These are phyloP conservation scores for Sycophila sp. DNA, from an alignment of 1,140 invertebrate genomes.

Conservation along the genomic window DNA sequence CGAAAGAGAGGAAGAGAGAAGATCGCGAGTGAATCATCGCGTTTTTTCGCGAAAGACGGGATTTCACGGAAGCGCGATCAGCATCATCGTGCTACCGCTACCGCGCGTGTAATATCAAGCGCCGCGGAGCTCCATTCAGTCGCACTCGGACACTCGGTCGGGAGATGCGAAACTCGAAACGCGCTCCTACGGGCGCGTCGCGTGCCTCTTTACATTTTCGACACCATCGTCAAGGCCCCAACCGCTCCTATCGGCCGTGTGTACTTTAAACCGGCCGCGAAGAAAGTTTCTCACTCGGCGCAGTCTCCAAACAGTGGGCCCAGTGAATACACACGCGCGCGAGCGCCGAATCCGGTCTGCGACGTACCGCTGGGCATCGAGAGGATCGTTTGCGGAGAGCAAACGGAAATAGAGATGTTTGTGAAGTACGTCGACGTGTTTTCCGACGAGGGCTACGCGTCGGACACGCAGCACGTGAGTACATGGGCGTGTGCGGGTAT, in stretches of 20 bases:
- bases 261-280: too few species aligned
- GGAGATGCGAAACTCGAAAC: neutral
- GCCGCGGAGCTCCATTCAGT: neutral
- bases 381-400: too few species aligned
- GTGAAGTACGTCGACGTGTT: slow-evolving; percentile 45
- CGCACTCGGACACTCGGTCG: neutral
- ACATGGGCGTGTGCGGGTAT: neutral
- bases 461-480: slow-evolving; percentile 42
- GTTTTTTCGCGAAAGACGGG: neutral
- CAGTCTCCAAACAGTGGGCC: neutral
- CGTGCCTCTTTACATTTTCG: too few species aligned
- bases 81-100: neutral
- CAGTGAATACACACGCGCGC: neutral
- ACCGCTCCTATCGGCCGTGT: too few species aligned
- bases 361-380: too few species aligned
- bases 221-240: too few species aligned
- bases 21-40: neutral
- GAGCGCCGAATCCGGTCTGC: too few species aligned
- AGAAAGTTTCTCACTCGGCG: too few species aligned
- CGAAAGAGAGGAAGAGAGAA: too few species aligned
- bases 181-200: neutral
- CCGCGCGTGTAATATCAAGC: neutral
- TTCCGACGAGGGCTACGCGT: slow-evolving; percentile 46
- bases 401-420: too few species aligned
- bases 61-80: too few species aligned